Evolutionary conservation across 2,888 invertebrate genomes (phyloP), one percentile per base, ranked within the genome.

Genomic region (Synanthedon myopaeformis): DNA sequence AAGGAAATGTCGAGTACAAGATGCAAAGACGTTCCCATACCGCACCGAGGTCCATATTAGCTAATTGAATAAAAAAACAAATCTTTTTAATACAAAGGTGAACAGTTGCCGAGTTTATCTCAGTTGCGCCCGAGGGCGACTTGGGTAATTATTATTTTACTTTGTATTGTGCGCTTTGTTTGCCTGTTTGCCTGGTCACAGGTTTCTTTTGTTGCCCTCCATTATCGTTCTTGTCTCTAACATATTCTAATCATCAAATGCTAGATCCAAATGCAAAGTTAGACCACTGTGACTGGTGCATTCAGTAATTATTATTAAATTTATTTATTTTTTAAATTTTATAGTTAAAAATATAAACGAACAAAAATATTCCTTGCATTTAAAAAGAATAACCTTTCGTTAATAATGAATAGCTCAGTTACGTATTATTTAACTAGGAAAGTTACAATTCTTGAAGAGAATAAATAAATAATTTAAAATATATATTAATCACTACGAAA

Each of bases 81-180:
- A 13, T 35, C 8, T 35, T 70, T 72, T 68, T 67, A 69, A 66
- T 65, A 72, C 70, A 79, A 79, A 78, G 77, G 70, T 67, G 60
- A 57, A 56, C 53, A 45, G 53, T 64, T 59, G 63, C 56, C 45
- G 63, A 62, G 69, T 63, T 70, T 73, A 75, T 72, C 73, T 67
- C 61, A 6, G 55, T 58, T 61, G 65, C 61, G 76, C 76, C 76
- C 65, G 45, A 35, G 65, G 79, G 80, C 63, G 59, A 59, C 60
- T 64, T 65, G 61, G 69, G 69, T 81, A 80, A 81, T 82, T 79
- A 82, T 82, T 76, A 69, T 82, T 77, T 74, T 67, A 76, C 82
- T 82, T 80, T 82, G 79, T 76, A 66, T 66, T 65, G 65, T 63
- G 56, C 58, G 62, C 70, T 74, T 72, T 75, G 75, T 76, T 74